Conservation (phyloP, 2,797 vertebrate species). For the Melanotaenia maccullochi region DNA sequence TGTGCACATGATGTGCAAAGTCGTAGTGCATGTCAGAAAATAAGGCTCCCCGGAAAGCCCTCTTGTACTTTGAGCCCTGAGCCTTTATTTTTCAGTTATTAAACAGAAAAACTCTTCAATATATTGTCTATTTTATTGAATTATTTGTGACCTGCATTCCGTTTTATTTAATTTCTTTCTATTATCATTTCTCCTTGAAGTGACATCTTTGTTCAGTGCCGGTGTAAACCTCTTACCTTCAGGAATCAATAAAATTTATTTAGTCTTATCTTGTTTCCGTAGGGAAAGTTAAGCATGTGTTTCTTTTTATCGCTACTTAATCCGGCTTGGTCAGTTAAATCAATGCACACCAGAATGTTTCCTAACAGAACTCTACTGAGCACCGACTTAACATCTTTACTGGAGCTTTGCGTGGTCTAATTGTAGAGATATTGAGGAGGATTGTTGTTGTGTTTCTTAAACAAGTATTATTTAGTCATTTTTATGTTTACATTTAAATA, state of each 20-base stretch:
- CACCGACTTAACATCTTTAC: not conserved
- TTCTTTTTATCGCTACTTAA: slow-evolving; percentile 30
- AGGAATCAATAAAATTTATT: slow-evolving; percentile 50
- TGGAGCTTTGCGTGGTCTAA: too few species aligned
- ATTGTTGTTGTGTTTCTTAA: too few species aligned
- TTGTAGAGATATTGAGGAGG: too few species aligned
- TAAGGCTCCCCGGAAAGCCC: too few species aligned
- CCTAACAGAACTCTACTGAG: slow-evolving; percentile 13
- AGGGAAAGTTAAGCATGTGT: slow-evolving; percentile 25
- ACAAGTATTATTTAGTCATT: too few species aligned
- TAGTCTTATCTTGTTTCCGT: slow-evolving; percentile 35
- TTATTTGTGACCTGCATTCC: slow-evolving; percentile 6
- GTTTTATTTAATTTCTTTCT: slow-evolving; percentile 9
- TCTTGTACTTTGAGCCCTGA: too few species aligned
- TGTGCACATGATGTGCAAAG: too few species aligned
- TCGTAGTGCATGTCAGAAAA: too few species aligned
- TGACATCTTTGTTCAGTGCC: slow-evolving; percentile 1
- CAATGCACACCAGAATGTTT: slow-evolving; percentile 17
- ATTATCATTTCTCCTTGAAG: slow-evolving; percentile 29
- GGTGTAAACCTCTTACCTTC: slow-evolving; percentile 1
- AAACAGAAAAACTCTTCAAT: not conserved
- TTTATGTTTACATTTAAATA: too few species aligned
- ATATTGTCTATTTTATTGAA: slow-evolving; percentile 3
- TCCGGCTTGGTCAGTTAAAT: slow-evolving; percentile 31
- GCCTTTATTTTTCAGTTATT: not conserved